phyloP scores from a whole-genome alignment of 1,140 invertebrate genomes.

The Caenorhabditis remanei region DNA sequence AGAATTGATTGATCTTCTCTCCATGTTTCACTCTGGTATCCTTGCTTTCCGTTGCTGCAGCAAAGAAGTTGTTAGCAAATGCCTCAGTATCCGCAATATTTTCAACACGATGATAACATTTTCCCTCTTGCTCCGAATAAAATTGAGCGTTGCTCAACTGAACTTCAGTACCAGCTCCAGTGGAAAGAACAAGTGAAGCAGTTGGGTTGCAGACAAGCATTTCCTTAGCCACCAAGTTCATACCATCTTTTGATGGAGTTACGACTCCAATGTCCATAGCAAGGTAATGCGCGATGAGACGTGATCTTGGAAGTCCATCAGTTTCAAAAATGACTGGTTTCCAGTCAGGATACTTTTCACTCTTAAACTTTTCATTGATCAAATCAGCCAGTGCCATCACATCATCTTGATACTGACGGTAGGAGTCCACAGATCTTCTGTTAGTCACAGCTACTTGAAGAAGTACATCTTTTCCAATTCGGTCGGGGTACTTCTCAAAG shows the following conservation, averaged over 20 bases:
- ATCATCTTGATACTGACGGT: slow-evolving; percentile 76
- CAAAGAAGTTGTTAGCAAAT: slow-evolving; percentile 74
- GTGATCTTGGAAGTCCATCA: slow-evolving; percentile 72
- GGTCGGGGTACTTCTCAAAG: slow-evolving; percentile 76
- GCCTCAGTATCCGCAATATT: slow-evolving; percentile 73
- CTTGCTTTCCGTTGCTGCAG: slow-evolving; percentile 71
- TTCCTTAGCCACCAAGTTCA: slow-evolving; percentile 76
- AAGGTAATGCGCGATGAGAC: slow-evolving; percentile 77
- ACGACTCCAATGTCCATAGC: slow-evolving; percentile 78
- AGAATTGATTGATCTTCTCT: slow-evolving; percentile 73
- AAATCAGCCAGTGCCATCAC: slow-evolving; percentile 73
- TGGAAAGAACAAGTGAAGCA: slow-evolving; percentile 75
- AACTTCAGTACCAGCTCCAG: slow-evolving; percentile 77
- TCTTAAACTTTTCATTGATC: slow-evolving; percentile 71
- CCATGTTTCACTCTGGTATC: slow-evolving; percentile 70
- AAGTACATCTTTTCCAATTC: slow-evolving; percentile 74
- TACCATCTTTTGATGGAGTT: slow-evolving; percentile 76
- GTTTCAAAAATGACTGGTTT: slow-evolving; percentile 76
- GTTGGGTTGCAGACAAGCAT: slow-evolving; percentile 76
- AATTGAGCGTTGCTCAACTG: slow-evolving; percentile 76
- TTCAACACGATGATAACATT: slow-evolving; percentile 73
- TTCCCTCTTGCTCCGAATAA: slow-evolving; percentile 69
- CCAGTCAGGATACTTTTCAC: slow-evolving; percentile 73
- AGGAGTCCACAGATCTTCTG: slow-evolving; percentile 76
- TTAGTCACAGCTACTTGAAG: slow-evolving; percentile 77